These are phyloP conservation scores for Melanargia galathea DNA, from an alignment of 2,888 invertebrate genomes.

Conservation along the genomic window DNA sequence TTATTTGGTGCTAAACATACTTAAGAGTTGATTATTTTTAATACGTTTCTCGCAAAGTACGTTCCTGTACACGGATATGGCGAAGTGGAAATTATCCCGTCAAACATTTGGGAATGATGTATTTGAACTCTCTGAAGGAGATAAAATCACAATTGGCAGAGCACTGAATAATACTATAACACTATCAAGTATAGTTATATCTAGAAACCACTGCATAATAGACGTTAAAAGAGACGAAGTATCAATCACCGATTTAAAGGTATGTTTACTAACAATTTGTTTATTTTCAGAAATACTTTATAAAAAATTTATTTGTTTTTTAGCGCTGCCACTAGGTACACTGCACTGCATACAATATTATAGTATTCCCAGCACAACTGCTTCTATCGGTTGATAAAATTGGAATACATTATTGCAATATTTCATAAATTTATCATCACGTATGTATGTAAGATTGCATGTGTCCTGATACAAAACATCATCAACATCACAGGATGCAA, in stretches of 20 bases:
- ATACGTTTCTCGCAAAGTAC: neutral
- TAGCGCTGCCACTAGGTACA: no score
- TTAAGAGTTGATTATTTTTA: neutral
- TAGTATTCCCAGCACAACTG: no score
- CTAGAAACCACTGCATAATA: conserved; percentile 68
- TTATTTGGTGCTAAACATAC: neutral
- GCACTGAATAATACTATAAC: conserved; percentile 59
- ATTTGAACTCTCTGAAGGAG: conserved; percentile 59
- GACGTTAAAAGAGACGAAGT: conserved; percentile 56
- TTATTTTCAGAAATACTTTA: neutral
- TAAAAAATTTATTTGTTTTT: no score
- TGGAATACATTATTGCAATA: no score
- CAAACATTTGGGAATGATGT: conserved; percentile 61
- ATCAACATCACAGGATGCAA: no score
- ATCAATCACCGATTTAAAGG: conserved; percentile 65
- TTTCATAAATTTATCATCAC: no score
- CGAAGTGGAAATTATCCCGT: conserved; percentile 68
- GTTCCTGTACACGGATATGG: conserved; percentile 48
- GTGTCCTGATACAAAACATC: no score
- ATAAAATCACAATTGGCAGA: conserved; percentile 66
- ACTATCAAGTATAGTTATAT: conserved; percentile 67
- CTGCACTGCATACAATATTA: no score
- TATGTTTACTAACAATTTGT: conserved; percentile 42
- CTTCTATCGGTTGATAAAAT: no score
- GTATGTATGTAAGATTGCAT: no score